Evolutionary conservation across 2,797 vertebrate species (phyloP).

Genomic region (Falco columbarius): DNA sequence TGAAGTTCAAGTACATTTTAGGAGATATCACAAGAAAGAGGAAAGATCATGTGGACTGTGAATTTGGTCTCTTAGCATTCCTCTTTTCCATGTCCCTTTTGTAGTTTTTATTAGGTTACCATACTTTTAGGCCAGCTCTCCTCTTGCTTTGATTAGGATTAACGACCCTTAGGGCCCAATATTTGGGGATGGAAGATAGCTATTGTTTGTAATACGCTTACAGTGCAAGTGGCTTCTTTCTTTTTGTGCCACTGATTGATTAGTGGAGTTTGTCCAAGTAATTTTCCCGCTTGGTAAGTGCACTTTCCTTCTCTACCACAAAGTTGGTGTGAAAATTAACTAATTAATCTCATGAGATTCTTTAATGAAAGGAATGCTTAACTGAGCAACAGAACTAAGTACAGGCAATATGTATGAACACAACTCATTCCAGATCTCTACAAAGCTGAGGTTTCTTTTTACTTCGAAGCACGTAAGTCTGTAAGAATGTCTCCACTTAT

Average conservation of each 20-base stretch:
- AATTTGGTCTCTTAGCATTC: neutral
- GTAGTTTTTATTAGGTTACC: neutral
- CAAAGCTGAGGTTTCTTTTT: conserved; percentile 16
- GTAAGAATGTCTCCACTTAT: neutral
- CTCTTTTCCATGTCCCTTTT: neutral
- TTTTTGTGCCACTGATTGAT: conserved; percentile 40
- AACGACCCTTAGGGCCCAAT: neutral
- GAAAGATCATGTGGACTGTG: neutral
- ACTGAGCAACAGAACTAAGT: conserved; percentile 48
- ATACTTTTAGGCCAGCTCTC: neutral
- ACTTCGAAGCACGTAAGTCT: neutral
- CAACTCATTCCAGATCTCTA: neutral
- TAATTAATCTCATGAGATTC: conserved; percentile 60
- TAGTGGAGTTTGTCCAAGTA: conserved; percentile 33
- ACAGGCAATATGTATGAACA: neutral
- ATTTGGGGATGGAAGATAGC: neutral
- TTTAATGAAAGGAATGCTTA: conserved; percentile 23
- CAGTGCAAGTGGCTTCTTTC: conserved; percentile 43
- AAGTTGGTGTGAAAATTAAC: conserved; percentile 48
- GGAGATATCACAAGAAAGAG: neutral
- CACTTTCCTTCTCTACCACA: neutral
- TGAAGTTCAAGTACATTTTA: neutral
- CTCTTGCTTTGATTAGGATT: conserved; percentile 3
- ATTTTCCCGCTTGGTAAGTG: conserved; percentile 38
- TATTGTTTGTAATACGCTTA: conserved; percentile 1